Conservation (phyloP, 2,797 vertebrate species). For the Pachyuromys duprasi region DNA sequence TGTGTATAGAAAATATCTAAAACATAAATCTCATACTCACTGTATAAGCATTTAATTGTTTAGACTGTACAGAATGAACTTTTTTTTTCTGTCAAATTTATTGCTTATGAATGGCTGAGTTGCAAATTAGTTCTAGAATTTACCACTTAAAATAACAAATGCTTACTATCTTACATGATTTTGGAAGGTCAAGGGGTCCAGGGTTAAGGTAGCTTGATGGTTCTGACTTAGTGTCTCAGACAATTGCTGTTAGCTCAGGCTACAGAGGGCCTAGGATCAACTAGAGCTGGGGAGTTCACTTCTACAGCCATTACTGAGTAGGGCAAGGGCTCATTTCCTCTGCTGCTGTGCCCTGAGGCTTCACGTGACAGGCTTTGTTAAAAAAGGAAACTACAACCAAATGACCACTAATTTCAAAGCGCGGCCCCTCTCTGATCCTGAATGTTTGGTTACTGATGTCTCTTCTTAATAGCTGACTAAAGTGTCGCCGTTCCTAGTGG, state of each 20-base stretch:
- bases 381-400: neutral
- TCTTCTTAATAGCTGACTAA: neutral
- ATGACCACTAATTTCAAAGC: neutral
- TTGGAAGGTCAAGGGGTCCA: neutral
- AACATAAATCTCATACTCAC: neutral
- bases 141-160: neutral
- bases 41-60: neutral
- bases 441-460: neutral
- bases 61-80: neutral
- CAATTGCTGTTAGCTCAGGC: neutral
- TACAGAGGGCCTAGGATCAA: neutral
- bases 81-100: neutral
- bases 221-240: neutral
- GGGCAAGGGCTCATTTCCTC: too few species aligned
- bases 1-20: neutral
- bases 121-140: neutral
- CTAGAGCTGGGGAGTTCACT: too few species aligned
- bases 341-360: neutral
- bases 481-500: neutral
- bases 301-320: neutral
- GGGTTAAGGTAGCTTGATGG: neutral
- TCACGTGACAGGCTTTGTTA: neutral
- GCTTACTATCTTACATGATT: neutral
- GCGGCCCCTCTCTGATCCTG: too few species aligned
- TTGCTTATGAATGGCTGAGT: neutral